phyloP scores from a whole-genome alignment of 1,140 invertebrate genomes.

The Diorhabda carinulata region DNA sequence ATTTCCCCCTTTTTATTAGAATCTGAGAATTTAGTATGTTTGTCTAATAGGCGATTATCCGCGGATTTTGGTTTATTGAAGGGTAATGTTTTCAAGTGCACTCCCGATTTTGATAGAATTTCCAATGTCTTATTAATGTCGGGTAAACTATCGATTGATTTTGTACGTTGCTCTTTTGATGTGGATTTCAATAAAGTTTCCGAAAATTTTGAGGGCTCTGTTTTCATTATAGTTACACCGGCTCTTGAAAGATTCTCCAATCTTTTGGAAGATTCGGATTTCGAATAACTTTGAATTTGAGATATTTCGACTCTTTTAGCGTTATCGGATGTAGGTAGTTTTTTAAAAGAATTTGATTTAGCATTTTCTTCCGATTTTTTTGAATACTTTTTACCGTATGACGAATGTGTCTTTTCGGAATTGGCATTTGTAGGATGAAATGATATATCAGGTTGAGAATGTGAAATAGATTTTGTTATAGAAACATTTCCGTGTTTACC shows the following conservation, averaged over 20 bases:
- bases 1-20: not conserved
- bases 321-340: not conserved
- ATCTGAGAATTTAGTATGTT: too few species aligned
- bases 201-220: not conserved
- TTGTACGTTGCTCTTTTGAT: not conserved
- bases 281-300: not conserved
- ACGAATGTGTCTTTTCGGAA: too few species aligned
- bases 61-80: too few species aligned
- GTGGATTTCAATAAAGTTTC: not conserved
- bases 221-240: not conserved
- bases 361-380: too few species aligned
- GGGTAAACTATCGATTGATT: not conserved
- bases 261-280: not conserved
- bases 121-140: not conserved
- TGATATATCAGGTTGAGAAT: not conserved
- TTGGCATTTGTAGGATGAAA: too few species aligned
- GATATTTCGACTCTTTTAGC: not conserved
- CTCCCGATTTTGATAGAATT: not conserved
- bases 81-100: not conserved
- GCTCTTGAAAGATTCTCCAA: not conserved
- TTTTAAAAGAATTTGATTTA: too few species aligned
- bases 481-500: not conserved
- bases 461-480: not conserved
- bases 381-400: too few species aligned
- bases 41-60: too few species aligned